Conservation (phyloP, 2,888 invertebrate species). For the Proisotoma minuta region DNA sequence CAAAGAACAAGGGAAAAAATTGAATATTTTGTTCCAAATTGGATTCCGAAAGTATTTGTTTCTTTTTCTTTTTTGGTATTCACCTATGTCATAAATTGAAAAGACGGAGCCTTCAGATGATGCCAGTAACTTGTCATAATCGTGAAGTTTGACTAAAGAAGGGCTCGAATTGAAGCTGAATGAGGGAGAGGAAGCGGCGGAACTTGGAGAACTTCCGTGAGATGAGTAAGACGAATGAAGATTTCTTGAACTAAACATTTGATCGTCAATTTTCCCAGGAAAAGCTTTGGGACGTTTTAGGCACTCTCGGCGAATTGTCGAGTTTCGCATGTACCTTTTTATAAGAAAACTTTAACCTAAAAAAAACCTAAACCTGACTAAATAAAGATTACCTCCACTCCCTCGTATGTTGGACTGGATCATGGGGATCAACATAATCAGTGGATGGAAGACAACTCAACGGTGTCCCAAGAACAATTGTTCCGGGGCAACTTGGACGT, state of each 20-base stretch:
- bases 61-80: too few relatives aligned
- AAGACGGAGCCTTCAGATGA: conserved; percentile 41
- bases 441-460: background rate
- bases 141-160: conserved; percentile 40
- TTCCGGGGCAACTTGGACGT: conserved; percentile 24
- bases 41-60: too few relatives aligned
- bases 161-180: conserved; percentile 38
- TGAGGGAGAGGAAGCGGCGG: conserved; percentile 36
- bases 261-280: conserved; percentile 68
- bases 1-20: background rate
- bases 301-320: conserved; percentile 59
- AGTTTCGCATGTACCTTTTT: conserved; percentile 61
- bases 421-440: conserved; percentile 15
- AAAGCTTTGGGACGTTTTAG: conserved; percentile 49
- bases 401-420: conserved; percentile 59
- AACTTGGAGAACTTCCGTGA: conserved; percentile 27
- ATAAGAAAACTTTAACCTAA: background rate
- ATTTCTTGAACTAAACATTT: conserved; percentile 53
- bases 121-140: conserved; percentile 39
- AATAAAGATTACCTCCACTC: conserved; percentile 60
- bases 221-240: conserved; percentile 37
- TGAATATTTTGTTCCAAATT: background rate
- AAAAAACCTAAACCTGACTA: background rate
- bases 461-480: conserved; percentile 1
- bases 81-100: conserved; percentile 33